Percentiles rank a stretch among this genome's conserved stretches.
Evolutionary conservation across 2,797 vertebrate genomes (phyloP).

Genomic region (Gymnopithys bicolor): DNA sequence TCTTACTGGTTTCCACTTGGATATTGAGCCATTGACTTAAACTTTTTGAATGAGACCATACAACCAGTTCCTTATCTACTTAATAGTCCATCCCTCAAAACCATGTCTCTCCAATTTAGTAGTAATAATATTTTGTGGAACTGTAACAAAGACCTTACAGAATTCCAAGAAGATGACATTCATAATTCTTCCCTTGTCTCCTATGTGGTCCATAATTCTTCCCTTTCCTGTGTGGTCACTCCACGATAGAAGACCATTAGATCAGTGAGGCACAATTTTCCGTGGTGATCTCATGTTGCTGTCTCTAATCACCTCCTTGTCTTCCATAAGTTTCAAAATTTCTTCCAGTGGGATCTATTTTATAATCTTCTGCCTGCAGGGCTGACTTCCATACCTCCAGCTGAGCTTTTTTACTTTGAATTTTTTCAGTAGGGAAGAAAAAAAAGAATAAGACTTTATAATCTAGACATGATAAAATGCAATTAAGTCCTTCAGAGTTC

Average conservation of each 20-base stretch:
- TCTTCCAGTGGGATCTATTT: neutral
- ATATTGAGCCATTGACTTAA: fast-evolving
- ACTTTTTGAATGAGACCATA: neutral
- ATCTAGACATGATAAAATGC: neutral
- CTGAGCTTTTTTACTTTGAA: neutral
- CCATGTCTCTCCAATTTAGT: neutral
- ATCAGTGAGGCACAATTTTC: neutral
- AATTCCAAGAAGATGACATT: neutral
- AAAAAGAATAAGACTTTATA: neutral
- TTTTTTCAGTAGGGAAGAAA: neutral
- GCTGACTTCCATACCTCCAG: neutral
- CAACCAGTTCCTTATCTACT: neutral
- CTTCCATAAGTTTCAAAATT: neutral
- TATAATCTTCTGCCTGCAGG: neutral
- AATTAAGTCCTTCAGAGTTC: neutral
- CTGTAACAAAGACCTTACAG: neutral
- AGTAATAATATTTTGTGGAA: neutral
- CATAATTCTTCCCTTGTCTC: neutral
- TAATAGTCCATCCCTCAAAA: neutral
- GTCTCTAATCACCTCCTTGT: neutral
- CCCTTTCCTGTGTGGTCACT: neutral
- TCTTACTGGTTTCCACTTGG: neutral
- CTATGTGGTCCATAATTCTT: neutral
- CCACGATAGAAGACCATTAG: neutral
- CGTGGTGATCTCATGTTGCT: neutral